These are phyloP conservation scores for Caenorhabditis sp. DNA, from an alignment of 2,888 invertebrate genomes.

Conservation along the genomic window DNA sequence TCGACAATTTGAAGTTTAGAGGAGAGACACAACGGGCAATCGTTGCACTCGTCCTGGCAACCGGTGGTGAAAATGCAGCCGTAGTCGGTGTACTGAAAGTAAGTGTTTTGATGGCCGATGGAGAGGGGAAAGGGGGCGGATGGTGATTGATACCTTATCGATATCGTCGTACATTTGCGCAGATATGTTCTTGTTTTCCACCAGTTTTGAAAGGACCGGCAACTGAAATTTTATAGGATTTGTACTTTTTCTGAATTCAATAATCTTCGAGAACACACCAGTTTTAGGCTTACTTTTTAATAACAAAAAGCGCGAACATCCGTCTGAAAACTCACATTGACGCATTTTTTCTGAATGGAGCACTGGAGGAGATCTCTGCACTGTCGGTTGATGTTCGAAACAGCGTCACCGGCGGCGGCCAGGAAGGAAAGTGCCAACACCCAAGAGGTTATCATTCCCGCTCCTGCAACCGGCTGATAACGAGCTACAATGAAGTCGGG, in stretches of 20 bases:
- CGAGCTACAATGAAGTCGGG: not conserved
- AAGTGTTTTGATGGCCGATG: conserved; percentile 15
- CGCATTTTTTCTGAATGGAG: conserved; percentile 70
- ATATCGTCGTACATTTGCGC: conserved; percentile 73
- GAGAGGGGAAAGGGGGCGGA: not conserved
- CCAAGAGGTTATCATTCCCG: conserved; percentile 36
- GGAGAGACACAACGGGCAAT: conserved; percentile 72
- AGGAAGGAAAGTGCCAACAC: conserved; percentile 17
- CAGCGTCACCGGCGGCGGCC: not conserved
- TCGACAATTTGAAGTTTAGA: conserved; percentile 74
- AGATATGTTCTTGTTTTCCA: conserved; percentile 68
- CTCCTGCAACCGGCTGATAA: not conserved
- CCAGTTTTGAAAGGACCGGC: conserved; percentile 58
- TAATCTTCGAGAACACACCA: no score
- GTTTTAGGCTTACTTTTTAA: no score
- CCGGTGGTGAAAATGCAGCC: conserved; percentile 76
- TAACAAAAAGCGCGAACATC: no score
- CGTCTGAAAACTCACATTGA: conserved; percentile 61
- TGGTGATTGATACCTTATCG: conserved; percentile 68
- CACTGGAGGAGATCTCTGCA: conserved; percentile 70
- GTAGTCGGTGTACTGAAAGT: conserved; percentile 73
- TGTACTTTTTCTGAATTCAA: not conserved
- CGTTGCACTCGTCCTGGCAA: conserved; percentile 75
- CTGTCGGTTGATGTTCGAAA: conserved; percentile 65
- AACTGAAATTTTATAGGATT: conserved; percentile 43